A percentile compares a stretch with the other conserved stretches of the same genome.
phyloP scores from a whole-genome alignment of 1,140 invertebrate species.

The Oryctes rhinoceros region DNA sequence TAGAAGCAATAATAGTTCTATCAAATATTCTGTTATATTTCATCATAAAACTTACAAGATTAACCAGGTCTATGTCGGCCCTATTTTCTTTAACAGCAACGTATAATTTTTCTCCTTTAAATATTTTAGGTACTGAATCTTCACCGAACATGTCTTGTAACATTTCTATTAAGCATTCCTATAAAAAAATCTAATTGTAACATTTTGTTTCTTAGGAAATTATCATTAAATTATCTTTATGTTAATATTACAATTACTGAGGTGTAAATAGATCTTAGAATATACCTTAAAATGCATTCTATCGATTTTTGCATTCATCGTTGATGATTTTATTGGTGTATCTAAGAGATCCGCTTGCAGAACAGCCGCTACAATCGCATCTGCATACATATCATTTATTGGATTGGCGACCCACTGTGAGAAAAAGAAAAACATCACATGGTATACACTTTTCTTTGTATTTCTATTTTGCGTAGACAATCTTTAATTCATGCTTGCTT shows the following conservation, averaged over 20 bases:
- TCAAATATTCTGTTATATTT: not conserved
- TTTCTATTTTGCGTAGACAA: no score
- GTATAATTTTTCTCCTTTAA: slow-evolving; percentile 88
- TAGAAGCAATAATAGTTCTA: slow-evolving; percentile 45
- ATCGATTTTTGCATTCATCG: slow-evolving; percentile 76
- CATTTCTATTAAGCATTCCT: slow-evolving; percentile 93
- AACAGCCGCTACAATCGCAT: slow-evolving; percentile 87
- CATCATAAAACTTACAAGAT: slow-evolving; percentile 68
- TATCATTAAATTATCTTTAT: no score
- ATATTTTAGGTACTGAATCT: slow-evolving; percentile 92
- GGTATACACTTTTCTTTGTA: not conserved
- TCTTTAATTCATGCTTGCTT: no score
- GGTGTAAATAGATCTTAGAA: no score
- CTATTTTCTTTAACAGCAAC: slow-evolving; percentile 86
- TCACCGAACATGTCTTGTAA: slow-evolving; percentile 95
- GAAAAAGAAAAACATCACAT: not conserved
- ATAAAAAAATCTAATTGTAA: no score
- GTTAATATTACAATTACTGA: no score
- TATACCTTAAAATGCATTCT: slow-evolving; percentile 84
- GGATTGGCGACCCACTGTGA: slow-evolving; percentile 91
- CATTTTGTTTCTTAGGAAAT: no score
- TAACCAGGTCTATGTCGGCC: slow-evolving; percentile 86
- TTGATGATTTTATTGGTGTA: slow-evolving; percentile 66
- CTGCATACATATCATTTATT: slow-evolving; percentile 97
- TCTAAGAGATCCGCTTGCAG: slow-evolving; percentile 79